Base-by-base conservation (phyloP, 1,140 invertebrate species). In the Drosophila saltans region DNA sequence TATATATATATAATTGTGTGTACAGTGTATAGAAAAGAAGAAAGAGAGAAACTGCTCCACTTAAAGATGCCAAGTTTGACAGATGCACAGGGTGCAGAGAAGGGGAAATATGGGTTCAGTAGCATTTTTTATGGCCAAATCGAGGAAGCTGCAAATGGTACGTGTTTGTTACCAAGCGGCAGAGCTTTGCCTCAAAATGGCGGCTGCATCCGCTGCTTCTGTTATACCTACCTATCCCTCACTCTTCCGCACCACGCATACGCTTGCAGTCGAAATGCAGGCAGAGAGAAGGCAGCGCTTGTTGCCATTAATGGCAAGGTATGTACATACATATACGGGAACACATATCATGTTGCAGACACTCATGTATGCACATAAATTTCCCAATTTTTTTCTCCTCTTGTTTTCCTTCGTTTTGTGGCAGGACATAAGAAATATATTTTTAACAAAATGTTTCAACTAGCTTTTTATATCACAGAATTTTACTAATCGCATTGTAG, bases 81-180 rank as follows among this genome's bases (percentile, higher is more conserved):
- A 24, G 33, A 11, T 10, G 24, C 30, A 16, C 36, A 55, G 26
- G 59, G 52, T 41, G 41, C 11, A 3, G n/a, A 16, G 41, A 16
- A 3, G 1, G 45, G 21, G 21, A 10, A 26, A 4, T 36, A 52
- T 52, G 45, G 6, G 45, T 52, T 52, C 10, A 55, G 71, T 59
- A 69, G 48, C 43, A 75, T 58, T 85, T 85, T 77, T 85, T 78
- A 85, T 81, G 75, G 65, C 71, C 82, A 81, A 81, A 78, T 63
- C 57, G 62, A 64, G 70, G 69, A 70, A 81, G 66, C 75, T 78
- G 71, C 71, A 75, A 77, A 52, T 66, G 70, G 66, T 69, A 85
- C 82, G 82, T 85, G 81, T 86, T 86, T 86, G 78, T 69, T 70
- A 69, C 48, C 66, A 70, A 48, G 69, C 66, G 55, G 30, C 61